A percentile compares a stretch with the other conserved stretches of the same genome.
phyloP scores from a whole-genome alignment of 2,888 invertebrate genomes.

The Himalopsyche tibetana region DNA sequence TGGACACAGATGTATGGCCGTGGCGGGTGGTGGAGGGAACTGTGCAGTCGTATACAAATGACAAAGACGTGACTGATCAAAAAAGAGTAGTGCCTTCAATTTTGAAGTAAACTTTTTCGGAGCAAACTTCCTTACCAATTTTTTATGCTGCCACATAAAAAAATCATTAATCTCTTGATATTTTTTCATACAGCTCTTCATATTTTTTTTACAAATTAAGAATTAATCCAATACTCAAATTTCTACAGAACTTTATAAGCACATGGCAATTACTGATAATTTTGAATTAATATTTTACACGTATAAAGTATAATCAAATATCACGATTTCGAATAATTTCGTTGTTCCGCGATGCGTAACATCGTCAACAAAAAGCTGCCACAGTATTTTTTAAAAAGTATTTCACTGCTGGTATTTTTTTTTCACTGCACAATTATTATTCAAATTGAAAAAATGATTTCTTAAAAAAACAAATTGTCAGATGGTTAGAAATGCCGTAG shows the following conservation, averaged over 20 bases:
- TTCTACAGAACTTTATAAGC: neutral
- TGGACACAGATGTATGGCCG: no score
- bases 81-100: no score
- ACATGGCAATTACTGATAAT: neutral
- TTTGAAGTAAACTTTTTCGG: no score
- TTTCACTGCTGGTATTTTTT: neutral
- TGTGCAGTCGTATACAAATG: no score
- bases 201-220: no score
- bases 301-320: neutral
- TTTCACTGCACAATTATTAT: neutral
- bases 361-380: neutral
- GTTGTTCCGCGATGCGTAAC: neutral
- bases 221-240: no score
- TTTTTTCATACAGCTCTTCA: no score
- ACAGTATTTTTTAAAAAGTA: neutral
- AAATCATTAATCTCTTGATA: no score
- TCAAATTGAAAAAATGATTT: neutral
- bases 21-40: no score
- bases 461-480: neutral
- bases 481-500: neutral
- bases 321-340: neutral
- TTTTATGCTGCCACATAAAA: no score
- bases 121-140: no score
- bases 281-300: neutral
- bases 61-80: no score